A percentile compares a stretch with the other conserved stretches of the same genome.
Evolutionary conservation across 2,113 vertebrate genomes (phyloP).

Genomic region (Erythrolamprus reginae): DNA sequence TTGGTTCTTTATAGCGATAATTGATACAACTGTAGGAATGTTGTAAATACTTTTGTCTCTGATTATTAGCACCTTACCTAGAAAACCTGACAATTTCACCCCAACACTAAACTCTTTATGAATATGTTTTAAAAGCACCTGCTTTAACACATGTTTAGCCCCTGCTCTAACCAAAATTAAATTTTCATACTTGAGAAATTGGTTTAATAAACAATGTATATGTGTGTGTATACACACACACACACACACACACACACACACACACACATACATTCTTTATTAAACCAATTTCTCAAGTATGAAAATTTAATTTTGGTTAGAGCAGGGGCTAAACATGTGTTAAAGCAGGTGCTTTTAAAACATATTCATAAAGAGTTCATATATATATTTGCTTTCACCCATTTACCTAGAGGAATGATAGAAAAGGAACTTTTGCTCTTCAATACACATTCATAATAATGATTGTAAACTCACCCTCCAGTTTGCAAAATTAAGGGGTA

Average conservation of each 20-base stretch:
- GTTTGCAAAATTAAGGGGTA: not conserved
- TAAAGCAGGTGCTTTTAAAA: not conserved
- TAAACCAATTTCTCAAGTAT: not conserved
- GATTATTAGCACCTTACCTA: not conserved
- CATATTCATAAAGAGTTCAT: not conserved
- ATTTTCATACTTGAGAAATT: not conserved
- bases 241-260: too few species aligned
- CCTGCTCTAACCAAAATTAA: not conserved
- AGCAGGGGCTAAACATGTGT: not conserved
- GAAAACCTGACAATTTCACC: not conserved
- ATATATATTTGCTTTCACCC: not conserved
- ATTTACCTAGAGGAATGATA: not conserved
- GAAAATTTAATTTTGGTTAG: not conserved
- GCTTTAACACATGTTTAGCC: not conserved
- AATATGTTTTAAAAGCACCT: not conserved
- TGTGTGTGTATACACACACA: too few species aligned
- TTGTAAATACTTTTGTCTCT: not conserved
- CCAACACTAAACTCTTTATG: not conserved
- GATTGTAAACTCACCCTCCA: not conserved
- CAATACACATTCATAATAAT: not conserved
- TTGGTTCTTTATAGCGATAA: constrained; percentile 45
- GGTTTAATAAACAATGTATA: not conserved
- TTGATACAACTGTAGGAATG: constrained; percentile 15
- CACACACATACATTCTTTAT: not conserved
- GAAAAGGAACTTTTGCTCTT: not conserved